Evolutionary conservation across 35 echinoderm and acorn worm genomes (phyloP).

Genomic region (Anneissia japonica): DNA sequence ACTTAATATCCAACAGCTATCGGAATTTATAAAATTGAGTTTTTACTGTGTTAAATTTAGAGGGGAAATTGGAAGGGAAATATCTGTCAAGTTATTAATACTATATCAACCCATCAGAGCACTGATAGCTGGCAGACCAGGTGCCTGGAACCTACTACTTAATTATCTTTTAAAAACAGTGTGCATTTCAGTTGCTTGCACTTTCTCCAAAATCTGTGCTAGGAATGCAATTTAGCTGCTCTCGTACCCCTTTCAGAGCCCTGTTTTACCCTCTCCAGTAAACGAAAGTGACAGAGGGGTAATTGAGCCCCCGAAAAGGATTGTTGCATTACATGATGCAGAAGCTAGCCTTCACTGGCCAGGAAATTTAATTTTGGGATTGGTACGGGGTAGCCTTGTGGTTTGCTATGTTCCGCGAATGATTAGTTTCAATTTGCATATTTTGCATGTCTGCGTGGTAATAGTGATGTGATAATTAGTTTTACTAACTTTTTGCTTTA

Average conservation of each 20-base stretch:
- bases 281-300: background rate
- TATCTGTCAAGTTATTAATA: background rate
- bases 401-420: background rate
- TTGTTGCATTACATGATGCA: background rate
- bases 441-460: background rate
- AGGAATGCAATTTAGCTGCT: background rate
- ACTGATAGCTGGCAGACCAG: background rate
- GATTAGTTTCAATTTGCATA: background rate
- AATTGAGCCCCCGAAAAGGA: background rate
- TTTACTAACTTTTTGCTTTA: background rate
- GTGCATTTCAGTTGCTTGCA: background rate
- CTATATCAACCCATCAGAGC: background rate
- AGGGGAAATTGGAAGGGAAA: background rate
- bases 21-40: too few species aligned
- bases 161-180: background rate
- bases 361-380: background rate
- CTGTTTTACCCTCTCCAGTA: background rate
- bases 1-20: too few species aligned
- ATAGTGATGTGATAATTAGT: background rate
- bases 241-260: background rate
- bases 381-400: background rate
- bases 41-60: background rate
- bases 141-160: background rate
- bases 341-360: background rate
- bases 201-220: background rate